Conservation (phyloP, 1,140 invertebrate genomes). For the Ctenoplectra terminalis region DNA sequence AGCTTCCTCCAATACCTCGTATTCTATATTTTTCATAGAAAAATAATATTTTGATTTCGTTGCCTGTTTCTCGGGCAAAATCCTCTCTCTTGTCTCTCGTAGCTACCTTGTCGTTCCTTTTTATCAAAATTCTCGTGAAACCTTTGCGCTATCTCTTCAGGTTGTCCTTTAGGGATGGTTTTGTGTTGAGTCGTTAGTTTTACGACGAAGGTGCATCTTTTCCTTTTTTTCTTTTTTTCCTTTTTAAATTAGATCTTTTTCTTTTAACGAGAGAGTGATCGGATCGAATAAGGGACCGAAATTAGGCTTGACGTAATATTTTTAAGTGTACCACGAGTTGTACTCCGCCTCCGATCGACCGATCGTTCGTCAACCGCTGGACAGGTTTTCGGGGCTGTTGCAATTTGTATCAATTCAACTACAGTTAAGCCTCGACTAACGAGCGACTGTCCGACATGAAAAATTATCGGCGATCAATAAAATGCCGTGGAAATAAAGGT, state of each 20-base stretch:
- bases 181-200: no score
- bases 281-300: not conserved
- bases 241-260: no score
- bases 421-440: conserved; percentile 51
- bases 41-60: conserved; percentile 13
- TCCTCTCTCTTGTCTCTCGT: not conserved
- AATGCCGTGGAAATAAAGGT: conserved; percentile 35
- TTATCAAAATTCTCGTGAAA: no score
- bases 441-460: conserved; percentile 50
- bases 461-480: conserved; percentile 51
- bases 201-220: no score
- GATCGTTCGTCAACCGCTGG: conserved; percentile 37
- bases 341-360: not conserved
- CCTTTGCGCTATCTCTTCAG: no score
- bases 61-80: not conserved
- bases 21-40: not conserved
- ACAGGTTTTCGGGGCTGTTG: conserved; percentile 48
- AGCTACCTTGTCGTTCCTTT: no score
- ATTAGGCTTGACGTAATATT: conserved; percentile 14
- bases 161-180: not conserved
- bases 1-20: conserved; percentile 3
- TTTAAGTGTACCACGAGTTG: conserved; percentile 33
- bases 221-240: no score
- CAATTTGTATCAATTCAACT: conserved; percentile 56
- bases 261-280: no score